Percentiles rank a stretch among this genome's conserved stretches.
These are phyloP conservation scores for Xenopus tropicalis DNA, from an alignment of 2,113 vertebrate genomes.

Conservation along the genomic window DNA sequence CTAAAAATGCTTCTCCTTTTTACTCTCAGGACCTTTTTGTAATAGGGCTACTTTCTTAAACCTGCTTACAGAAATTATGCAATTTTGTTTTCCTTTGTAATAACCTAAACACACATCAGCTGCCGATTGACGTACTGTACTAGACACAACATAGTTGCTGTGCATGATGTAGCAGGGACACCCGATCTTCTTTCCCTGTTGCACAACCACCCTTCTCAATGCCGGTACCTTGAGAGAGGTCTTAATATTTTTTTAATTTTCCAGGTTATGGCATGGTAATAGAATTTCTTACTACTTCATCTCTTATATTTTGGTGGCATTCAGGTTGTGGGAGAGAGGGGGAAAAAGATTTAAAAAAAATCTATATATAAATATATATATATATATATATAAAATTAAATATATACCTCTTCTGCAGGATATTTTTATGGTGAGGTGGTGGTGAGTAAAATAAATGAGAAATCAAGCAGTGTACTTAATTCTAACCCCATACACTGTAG, in stretches of 20 bases:
- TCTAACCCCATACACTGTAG: conserved; percentile 63
- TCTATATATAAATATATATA: conserved; percentile 8
- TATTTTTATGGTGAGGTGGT: conserved; percentile 57
- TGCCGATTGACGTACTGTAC: conserved; percentile 42
- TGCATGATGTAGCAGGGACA: conserved; percentile 35
- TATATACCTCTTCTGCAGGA: conserved; percentile 79
- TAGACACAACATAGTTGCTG: conserved; percentile 39
- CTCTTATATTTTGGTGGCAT: conserved; percentile 57
- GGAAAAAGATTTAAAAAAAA: background rate
- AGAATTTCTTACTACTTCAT: conserved; percentile 25
- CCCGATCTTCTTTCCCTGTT: background rate
- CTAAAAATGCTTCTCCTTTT: conserved; percentile 60
- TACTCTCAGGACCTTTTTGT: conserved; percentile 74
- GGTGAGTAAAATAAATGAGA: conserved; percentile 54
- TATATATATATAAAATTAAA: conserved; percentile 33
- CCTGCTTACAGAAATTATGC: conserved; percentile 60
- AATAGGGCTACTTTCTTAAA: conserved; percentile 67
- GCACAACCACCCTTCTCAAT: conserved; percentile 48
- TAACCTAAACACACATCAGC: conserved; percentile 55
- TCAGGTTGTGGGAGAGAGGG: conserved; percentile 38
- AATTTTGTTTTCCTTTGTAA: conserved; percentile 16
- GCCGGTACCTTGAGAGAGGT: conserved; percentile 48
- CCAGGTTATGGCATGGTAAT: conserved; percentile 51
- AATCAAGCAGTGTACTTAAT: conserved; percentile 24
- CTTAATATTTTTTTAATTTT: conserved; percentile 45